These are phyloP conservation scores for Choloepus hoffmanni DNA, from an alignment of 2,113 vertebrate species.

Conservation along the genomic window DNA sequence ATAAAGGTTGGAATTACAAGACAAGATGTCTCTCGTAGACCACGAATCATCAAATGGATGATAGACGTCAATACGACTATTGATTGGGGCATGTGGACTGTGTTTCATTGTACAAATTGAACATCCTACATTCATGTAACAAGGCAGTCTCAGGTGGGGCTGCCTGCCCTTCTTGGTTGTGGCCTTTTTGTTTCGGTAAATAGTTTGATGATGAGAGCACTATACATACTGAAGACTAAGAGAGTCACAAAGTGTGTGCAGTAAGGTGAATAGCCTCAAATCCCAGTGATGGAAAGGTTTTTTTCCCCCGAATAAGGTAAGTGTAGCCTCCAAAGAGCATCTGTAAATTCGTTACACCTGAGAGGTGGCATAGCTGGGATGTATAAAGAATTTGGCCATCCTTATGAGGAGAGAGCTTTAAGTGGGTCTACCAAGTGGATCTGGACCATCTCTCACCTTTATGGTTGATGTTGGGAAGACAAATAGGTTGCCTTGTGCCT, in stretches of 20 bases:
- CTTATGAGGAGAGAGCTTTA: background rate
- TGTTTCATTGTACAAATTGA: background rate
- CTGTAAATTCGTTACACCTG: background rate
- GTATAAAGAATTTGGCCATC: background rate
- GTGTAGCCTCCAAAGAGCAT: background rate
- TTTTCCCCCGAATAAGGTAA: background rate
- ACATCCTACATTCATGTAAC: background rate
- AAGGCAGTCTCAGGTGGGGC: fast-evolving
- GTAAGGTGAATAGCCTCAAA: background rate
- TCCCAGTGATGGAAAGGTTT: background rate
- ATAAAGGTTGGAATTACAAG: background rate
- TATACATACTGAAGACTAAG: background rate
- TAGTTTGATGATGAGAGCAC: background rate
- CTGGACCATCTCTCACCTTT: background rate
- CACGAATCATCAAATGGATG: background rate
- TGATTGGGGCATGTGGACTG: background rate
- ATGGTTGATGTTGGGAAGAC: background rate
- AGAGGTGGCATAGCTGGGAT: background rate
- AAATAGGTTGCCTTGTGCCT: background rate
- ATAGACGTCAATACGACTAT: background rate
- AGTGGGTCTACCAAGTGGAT: background rate
- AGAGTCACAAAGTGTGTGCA: background rate
- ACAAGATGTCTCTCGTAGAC: background rate
- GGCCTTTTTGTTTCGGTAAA: background rate
- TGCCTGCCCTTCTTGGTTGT: background rate